A percentile compares a stretch with the other conserved stretches of the same genome.
These are phyloP conservation scores for Myrmecophaga tridactyla DNA, from an alignment of 2,113 vertebrate species.

Conservation along the genomic window DNA sequence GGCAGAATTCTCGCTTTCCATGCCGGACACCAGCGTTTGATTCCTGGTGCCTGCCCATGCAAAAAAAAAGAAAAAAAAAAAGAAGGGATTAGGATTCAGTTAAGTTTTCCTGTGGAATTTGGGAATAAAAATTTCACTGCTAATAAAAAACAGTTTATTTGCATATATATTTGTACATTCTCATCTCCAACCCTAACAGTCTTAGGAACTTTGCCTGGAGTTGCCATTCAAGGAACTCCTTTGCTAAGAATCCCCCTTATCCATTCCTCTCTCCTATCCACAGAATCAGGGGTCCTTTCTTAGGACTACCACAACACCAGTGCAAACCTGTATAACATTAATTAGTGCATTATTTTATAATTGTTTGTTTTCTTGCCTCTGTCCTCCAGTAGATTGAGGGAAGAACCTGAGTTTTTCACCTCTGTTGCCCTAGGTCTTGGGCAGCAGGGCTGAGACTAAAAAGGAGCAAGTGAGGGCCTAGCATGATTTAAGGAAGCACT, in stretches of 20 bases:
- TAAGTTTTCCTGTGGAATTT: not conserved
- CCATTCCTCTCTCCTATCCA: not conserved
- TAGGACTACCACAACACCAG: accelerated
- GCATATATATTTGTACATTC: too few species aligned
- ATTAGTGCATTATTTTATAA: not conserved
- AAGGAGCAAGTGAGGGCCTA: not conserved
- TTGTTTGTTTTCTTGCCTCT: not conserved
- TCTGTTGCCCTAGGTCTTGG: not conserved
- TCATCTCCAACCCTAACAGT: not conserved
- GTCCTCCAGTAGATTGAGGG: not conserved
- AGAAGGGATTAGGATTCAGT: too few species aligned
- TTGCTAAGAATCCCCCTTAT: not conserved
- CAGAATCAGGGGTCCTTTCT: not conserved
- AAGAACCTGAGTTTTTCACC: not conserved
- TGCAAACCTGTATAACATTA: not conserved
- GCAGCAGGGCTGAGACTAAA: not conserved
- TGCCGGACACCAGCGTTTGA: too few species aligned
- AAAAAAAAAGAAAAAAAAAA: too few species aligned
- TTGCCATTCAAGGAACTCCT: not conserved
- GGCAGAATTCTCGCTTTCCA: too few species aligned
- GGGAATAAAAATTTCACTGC: not conserved
- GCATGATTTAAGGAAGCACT: not conserved
- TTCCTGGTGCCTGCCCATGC: too few species aligned
- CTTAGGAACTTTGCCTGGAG: not conserved
- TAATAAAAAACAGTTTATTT: not conserved